Evolutionary conservation across 2,113 vertebrate species (phyloP).

Genomic region (Lepus timidus): DNA sequence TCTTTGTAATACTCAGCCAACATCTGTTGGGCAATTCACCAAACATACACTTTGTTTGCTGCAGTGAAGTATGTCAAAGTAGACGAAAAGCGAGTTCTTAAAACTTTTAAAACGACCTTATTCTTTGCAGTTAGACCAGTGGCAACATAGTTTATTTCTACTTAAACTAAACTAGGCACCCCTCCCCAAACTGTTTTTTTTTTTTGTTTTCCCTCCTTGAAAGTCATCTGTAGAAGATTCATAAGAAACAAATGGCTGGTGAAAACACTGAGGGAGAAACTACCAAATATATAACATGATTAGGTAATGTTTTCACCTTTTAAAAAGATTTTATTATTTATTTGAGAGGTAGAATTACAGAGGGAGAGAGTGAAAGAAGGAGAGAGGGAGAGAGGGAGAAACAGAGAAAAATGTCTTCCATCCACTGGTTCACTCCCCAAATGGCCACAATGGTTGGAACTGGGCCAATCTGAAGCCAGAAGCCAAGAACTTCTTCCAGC

Average conservation of each 20-base stretch:
- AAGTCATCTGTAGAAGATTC: neutral
- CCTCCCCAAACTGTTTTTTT: neutral
- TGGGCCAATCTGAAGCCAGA: too few species aligned
- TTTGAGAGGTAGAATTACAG: too few species aligned
- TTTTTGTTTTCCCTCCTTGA: constrained; percentile 34
- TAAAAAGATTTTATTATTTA: too few species aligned
- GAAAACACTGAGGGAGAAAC: neutral
- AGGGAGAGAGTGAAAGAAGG: too few species aligned
- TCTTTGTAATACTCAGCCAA: constrained; percentile 6
- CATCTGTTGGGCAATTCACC: constrained; percentile 39
- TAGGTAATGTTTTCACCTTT: constrained; percentile 52
- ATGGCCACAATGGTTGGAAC: too few species aligned
- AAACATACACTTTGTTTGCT: constrained; percentile 51
- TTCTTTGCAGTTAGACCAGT: constrained; percentile 41
- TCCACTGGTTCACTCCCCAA: too few species aligned
- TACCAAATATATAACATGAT: constrained; percentile 1
- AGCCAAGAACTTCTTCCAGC: too few species aligned
- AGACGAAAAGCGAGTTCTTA: constrained; percentile 42
- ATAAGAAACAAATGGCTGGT: constrained; percentile 52
- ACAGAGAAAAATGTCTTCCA: too few species aligned
- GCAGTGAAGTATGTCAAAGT: constrained; percentile 16
- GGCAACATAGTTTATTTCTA: constrained; percentile 62
- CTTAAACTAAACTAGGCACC: constrained; percentile 57
- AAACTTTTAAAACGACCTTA: neutral
- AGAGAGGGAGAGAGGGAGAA: too few species aligned